Evolutionary conservation across 1,140 invertebrate species (phyloP).

Genomic region (Bombus impatiens): DNA sequence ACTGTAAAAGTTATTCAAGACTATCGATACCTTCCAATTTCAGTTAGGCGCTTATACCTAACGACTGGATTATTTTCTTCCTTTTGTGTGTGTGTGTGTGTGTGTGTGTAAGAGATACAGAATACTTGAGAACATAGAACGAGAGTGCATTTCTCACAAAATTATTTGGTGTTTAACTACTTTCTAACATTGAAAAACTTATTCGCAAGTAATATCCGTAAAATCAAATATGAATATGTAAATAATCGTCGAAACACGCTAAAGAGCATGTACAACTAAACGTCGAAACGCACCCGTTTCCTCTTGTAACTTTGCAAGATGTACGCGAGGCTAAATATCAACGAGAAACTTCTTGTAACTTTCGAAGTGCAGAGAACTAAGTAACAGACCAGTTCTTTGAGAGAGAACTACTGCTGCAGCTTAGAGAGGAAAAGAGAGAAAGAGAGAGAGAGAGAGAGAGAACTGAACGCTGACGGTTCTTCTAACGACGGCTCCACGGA

Average conservation of each 20-base stretch:
- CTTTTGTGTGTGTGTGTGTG: too few species aligned
- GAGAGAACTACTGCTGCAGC: neutral
- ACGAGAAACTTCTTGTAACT: neutral
- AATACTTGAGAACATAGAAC: neutral
- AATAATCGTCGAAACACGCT: neutral
- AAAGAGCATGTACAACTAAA: neutral
- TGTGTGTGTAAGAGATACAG: neutral
- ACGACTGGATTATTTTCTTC: neutral
- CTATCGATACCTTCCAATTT: neutral
- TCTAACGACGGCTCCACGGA: neutral
- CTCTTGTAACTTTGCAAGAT: neutral
- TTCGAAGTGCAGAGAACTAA: conserved; percentile 4
- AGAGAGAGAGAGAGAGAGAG: neutral
- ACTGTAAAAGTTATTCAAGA: neutral
- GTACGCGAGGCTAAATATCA: conserved; percentile 19
- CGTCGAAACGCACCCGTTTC: neutral
- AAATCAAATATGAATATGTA: neutral
- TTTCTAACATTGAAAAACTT: neutral
- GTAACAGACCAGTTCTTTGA: conserved; percentile 20
- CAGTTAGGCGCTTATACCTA: neutral
- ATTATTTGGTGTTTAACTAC: neutral
- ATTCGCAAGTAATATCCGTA: neutral
- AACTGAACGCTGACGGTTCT: neutral
- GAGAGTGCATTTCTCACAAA: neutral
- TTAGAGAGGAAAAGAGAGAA: neutral